These are phyloP conservation scores for Pseudomugil gertrudae DNA, from an alignment of 2,797 vertebrate species.

Conservation along the genomic window DNA sequence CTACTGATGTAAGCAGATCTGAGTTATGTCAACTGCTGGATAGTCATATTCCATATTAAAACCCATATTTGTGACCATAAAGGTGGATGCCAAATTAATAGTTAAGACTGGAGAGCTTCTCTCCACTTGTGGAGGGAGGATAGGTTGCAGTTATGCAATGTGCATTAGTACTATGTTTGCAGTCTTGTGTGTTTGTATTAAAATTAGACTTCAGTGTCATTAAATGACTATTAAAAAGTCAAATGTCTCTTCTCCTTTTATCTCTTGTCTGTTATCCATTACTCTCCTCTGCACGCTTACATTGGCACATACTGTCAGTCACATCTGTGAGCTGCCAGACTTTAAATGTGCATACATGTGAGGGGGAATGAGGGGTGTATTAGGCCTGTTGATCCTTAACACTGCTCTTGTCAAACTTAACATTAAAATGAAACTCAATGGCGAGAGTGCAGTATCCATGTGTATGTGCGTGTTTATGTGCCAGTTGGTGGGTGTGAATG, in stretches of 20 bases:
- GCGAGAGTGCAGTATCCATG: conserved; percentile 29
- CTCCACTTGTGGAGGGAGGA: background rate
- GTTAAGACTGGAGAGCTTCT: conserved; percentile 21
- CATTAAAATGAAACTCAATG: conserved; percentile 72
- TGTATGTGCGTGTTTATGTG: conserved; percentile 26
- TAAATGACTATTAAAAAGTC: background rate
- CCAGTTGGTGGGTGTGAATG: conserved; percentile 22
- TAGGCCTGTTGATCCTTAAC: conserved; percentile 79
- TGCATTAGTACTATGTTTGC: too few species aligned
- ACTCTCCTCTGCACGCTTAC: conserved; percentile 60
- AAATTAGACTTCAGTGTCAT: background rate
- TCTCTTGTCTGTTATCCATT: conserved; percentile 12
- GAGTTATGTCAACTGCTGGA: conserved; percentile 52
- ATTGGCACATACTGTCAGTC: conserved; percentile 77
- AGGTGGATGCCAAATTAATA: conserved; percentile 40
- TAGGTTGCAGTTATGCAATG: background rate
- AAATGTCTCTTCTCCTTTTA: conserved; percentile 7
- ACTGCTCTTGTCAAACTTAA: conserved; percentile 79
- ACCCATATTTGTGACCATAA: conserved; percentile 6
- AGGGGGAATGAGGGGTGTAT: conserved; percentile 62
- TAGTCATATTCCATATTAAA: conserved; percentile 44
- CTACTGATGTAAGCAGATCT: conserved; percentile 48
- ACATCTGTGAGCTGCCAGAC: conserved; percentile 79
- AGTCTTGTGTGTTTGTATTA: background rate
- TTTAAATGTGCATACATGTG: conserved; percentile 66